Evolutionary conservation across 2,113 vertebrate species (phyloP), one percentile per base, ranked within the genome.

Genomic region (Nestor notabilis): DNA sequence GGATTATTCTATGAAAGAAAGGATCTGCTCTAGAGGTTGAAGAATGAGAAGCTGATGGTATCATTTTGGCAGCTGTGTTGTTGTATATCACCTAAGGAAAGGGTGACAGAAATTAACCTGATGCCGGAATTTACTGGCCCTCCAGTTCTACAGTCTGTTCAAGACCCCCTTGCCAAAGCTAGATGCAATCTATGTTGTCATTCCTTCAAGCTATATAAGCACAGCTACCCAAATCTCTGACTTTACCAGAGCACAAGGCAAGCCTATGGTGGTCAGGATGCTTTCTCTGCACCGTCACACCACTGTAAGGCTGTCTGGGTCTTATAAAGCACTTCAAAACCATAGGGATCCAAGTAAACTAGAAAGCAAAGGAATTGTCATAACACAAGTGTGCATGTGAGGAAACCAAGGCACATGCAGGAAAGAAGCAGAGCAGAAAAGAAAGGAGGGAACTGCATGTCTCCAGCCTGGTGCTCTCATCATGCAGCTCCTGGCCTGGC

Each of bases 1-100:
- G 53, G 74, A 91, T 89, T 92, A 60, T 91, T 94, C 89, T 66
- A 66, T 89, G 66, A 94, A 95, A 83, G 61, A 56, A 94, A 44
- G 21, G 41, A 43, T 79, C 74, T 80, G 46, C 49, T 87, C 10
- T 76, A 25, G 63, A 83, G 15, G n/a, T 24, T 89, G 53, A 87
- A 84, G 89, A 49, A 80, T 43, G 87, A 66, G 84, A 88, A 91
- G 55, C 33, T 92, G 93, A 88, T 86, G 61, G 47, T 76, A 76
- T 87, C 66, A 13, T 41, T 91, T 78, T 87, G 94, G 89, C 91
- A 92, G 89, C 41, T 94, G 33, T 53, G 18, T 76, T 87, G 91
- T 35, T 82, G 56, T 72, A 47, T 23, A 58, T 41, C 80, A 33
- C 29, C 64, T 61, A 63, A 89, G 66, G 49, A 76, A 91, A 95